These are phyloP conservation scores for Larimichthys crocea DNA, from an alignment of 2,113 vertebrate genomes.

Conservation along the genomic window DNA sequence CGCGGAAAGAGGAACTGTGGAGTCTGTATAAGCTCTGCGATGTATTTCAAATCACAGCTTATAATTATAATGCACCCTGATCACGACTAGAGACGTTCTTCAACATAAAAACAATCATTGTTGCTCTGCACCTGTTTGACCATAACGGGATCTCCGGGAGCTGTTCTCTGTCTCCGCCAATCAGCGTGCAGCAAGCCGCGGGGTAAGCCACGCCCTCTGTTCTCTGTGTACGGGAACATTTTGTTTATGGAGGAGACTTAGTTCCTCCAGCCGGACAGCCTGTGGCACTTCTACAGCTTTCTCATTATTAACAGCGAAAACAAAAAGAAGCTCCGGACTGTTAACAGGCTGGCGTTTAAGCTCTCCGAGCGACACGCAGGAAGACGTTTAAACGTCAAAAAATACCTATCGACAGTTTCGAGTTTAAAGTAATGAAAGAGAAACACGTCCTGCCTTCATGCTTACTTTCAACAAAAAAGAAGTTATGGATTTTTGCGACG, in stretches of 20 bases:
- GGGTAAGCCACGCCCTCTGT: conserved; percentile 61
- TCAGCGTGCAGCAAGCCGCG: conserved; percentile 18
- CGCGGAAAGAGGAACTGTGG: neutral
- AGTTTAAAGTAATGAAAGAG: conserved; percentile 80
- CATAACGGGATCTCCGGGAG: neutral
- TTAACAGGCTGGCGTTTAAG: conserved; percentile 10
- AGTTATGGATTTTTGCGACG: conserved; percentile 82
- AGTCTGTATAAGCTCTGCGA: neutral
- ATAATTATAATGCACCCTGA: accelerated
- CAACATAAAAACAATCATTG: conserved; percentile 28
- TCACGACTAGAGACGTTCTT: accelerated
- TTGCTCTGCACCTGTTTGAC: neutral
- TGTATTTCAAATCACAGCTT: neutral
- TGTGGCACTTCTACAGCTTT: neutral
- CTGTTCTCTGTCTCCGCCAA: conserved; percentile 38
- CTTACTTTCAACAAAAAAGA: conserved; percentile 63
- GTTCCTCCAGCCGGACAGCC: conserved; percentile 24
- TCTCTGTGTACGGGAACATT: conserved; percentile 64
- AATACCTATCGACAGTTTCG: neutral
- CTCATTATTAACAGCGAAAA: neutral
- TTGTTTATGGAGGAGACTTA: conserved; percentile 71
- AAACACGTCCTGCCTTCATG: conserved; percentile 63
- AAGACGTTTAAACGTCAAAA: conserved; percentile 28
- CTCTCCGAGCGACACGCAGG: neutral
- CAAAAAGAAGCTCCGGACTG: no score